Evolutionary conservation across 2,113 vertebrate species (phyloP).

Genomic region (Loxodonta africana): DNA sequence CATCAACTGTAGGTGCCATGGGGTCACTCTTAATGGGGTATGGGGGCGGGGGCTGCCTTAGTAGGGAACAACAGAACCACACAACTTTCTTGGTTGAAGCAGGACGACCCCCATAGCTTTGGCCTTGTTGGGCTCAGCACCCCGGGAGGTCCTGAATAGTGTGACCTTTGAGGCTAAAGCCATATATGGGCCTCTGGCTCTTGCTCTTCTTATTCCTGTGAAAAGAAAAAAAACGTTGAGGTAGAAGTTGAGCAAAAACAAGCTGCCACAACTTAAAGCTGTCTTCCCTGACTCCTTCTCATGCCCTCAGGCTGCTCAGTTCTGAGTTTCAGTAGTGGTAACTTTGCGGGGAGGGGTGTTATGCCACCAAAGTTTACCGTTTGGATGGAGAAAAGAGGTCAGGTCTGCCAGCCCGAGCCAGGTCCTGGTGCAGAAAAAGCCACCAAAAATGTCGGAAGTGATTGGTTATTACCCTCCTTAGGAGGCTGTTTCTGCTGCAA

Average conservation of each 20-base stretch:
- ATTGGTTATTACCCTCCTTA: neutral
- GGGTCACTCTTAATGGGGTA: neutral
- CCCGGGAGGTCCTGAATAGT: neutral
- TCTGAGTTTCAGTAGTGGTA: neutral
- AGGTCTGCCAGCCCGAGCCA: neutral
- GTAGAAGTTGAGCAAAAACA: neutral
- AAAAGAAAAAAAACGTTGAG: conserved; percentile 11
- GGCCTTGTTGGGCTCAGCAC: neutral
- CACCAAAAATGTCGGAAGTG: neutral
- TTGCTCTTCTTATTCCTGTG: neutral
- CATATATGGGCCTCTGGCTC: neutral
- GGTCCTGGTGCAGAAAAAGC: neutral
- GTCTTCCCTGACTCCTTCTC: neutral
- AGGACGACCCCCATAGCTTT: neutral
- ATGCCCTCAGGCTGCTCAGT: neutral
- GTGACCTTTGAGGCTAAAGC: neutral
- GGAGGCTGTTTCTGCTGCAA: neutral
- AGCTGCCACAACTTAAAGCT: neutral
- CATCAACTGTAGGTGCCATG: neutral
- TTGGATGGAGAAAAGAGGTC: neutral
- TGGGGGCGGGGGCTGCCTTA: neutral
- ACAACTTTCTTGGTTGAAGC: neutral
- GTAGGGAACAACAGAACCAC: neutral
- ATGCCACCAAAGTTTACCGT: neutral
- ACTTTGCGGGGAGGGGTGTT: neutral